These are phyloP conservation scores for Dendrophyllia cribrosa DNA, from an alignment of 64 coral and sea anemone genomes.

Conservation along the genomic window DNA sequence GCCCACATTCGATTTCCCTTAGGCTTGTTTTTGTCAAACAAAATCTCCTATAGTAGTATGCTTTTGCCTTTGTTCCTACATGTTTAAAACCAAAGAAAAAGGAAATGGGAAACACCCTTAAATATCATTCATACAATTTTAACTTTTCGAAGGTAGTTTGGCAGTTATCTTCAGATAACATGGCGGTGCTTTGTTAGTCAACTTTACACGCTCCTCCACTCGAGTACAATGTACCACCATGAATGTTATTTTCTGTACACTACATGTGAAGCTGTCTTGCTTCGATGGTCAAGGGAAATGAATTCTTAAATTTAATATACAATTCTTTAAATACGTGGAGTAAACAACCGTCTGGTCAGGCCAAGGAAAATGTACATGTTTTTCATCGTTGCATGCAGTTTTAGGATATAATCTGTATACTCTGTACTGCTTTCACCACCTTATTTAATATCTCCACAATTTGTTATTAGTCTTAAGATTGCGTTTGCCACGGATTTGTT, in stretches of 20 bases:
- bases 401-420: not conserved
- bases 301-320: not conserved
- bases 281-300: not conserved
- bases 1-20: not conserved
- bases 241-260: not conserved
- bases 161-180: not conserved
- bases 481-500: slow-evolving; percentile 14
- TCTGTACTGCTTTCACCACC: not conserved
- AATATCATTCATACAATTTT: too few species aligned
- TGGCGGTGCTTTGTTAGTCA: not conserved
- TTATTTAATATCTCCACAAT: not conserved
- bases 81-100: not conserved
- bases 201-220: not conserved
- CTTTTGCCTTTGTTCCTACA: not conserved
- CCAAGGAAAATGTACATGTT: not conserved
- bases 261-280: not conserved
- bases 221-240: not conserved
- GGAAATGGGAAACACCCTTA: too few species aligned
- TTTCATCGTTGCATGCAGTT: not conserved
- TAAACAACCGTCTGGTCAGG: not conserved
- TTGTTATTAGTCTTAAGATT: slow-evolving; percentile 20
- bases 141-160: too few species aligned
- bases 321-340: not conserved
- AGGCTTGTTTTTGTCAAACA: not conserved
- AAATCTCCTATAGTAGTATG: not conserved